Percentiles rank a stretch among this genome's conserved stretches.
Conservation (phyloP, 2,113 vertebrate genomes). For the Lycocorax pyrrhopterus region DNA sequence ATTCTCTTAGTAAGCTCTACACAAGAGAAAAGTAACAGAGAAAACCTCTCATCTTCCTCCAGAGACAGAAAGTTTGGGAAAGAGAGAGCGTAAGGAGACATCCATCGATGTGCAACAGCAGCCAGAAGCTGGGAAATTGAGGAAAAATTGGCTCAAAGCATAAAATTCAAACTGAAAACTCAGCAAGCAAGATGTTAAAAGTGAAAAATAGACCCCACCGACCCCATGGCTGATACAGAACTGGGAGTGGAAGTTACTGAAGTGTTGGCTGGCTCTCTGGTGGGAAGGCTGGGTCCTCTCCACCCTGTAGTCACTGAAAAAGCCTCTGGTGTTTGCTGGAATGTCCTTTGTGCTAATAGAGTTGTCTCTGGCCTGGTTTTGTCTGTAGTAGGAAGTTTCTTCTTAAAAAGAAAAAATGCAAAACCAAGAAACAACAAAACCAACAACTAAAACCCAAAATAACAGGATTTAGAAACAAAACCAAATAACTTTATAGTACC, state of each 20-base stretch:
- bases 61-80: not conserved
- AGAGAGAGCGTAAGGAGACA: rapidly evolving
- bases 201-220: not conserved
- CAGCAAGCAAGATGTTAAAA: not conserved
- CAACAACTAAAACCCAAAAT: not conserved
- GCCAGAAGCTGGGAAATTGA: not conserved
- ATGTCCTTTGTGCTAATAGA: not conserved
- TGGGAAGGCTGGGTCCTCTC: not conserved
- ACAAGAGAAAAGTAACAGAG: not conserved
- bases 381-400: not conserved
- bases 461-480: slow-evolving; percentile 9
- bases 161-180: not conserved
- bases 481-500: not conserved
- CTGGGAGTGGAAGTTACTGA: not conserved
- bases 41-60: not conserved
- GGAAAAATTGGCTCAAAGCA: not conserved
- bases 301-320: not conserved
- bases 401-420: not conserved
- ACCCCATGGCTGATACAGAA: not conserved
- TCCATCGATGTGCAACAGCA: not conserved
- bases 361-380: not conserved
- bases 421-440: not conserved
- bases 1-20: not conserved
- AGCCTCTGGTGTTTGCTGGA: not conserved
- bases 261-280: not conserved